Evolutionary conservation across 2,797 vertebrate species (phyloP).

Genomic region (Trachops cirrhosus): DNA sequence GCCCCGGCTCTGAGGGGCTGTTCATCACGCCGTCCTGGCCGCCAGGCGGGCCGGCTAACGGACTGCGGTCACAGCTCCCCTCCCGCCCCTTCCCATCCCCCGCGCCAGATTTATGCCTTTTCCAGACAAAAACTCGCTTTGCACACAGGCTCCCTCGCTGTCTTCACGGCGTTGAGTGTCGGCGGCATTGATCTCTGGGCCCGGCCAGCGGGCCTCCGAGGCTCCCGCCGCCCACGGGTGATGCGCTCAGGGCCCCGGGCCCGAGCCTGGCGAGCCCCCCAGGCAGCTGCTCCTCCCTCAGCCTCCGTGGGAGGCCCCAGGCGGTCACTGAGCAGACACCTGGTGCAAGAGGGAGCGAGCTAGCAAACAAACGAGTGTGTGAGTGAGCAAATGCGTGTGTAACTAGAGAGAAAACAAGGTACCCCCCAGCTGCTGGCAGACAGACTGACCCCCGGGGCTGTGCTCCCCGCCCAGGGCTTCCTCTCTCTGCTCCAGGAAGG

Average conservation of each 20-base stretch:
- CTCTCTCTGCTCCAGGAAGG: background rate
- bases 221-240: accelerated
- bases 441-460: background rate
- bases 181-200: accelerated
- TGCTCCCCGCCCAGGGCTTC: accelerated
- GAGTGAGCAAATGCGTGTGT: background rate
- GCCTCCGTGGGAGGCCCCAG: accelerated
- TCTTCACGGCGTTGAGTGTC: accelerated
- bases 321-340: accelerated
- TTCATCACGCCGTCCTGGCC: background rate
- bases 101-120: background rate
- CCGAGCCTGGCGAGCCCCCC: accelerated
- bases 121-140: background rate
- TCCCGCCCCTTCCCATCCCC: background rate
- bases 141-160: accelerated
- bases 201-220: accelerated
- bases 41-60: background rate
- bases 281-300: too few species aligned
- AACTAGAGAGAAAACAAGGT: too few species aligned
- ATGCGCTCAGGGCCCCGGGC: accelerated
- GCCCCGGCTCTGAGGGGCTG: background rate
- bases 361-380: background rate
- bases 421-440: background rate
- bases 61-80: background rate
- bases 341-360: accelerated